These are phyloP conservation scores for Drepana falcataria DNA, from an alignment of 2,888 invertebrate genomes.

Conservation along the genomic window DNA sequence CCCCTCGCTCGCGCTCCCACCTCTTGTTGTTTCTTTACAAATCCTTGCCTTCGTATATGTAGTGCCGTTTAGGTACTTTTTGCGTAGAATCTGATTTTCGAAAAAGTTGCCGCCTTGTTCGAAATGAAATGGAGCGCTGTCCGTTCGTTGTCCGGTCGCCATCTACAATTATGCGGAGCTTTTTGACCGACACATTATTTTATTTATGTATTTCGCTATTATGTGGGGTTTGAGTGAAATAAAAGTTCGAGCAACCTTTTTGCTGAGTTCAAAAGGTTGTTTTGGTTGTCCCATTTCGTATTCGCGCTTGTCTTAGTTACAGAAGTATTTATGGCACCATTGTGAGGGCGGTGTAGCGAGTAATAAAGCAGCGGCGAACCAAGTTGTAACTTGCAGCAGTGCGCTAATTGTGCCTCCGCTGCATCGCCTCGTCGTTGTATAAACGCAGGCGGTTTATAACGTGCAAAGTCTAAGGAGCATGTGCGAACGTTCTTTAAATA, in stretches of 20 bases:
- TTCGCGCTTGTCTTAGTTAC: constrained; percentile 26
- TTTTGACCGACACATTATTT: constrained; percentile 17
- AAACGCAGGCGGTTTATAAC: constrained; percentile 28
- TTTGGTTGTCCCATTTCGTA: constrained; percentile 22
- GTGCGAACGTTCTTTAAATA: constrained; percentile 54
- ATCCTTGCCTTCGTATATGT: constrained; percentile 50
- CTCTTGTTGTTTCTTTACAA: constrained; percentile 61
- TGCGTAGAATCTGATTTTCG: constrained; percentile 48
- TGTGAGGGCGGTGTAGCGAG: constrained; percentile 22
- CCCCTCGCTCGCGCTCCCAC: constrained; percentile 32
- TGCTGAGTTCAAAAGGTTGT: constrained; percentile 13
- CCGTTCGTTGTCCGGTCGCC: constrained; percentile 21
- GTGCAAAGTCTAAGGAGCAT: constrained; percentile 37
- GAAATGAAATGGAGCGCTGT: constrained; percentile 37
- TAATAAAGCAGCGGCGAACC: constrained; percentile 14
- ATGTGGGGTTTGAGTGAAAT: constrained; percentile 17
- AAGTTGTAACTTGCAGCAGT: constrained; percentile 22
- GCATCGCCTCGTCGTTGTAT: constrained; percentile 15
- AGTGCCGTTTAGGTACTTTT: constrained; percentile 48
- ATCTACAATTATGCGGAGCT: constrained; percentile 19
- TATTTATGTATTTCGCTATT: constrained; percentile 11
- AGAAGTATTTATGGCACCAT: constrained; percentile 38
- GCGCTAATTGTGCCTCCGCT: constrained; percentile 34
- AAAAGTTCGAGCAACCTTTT: constrained; percentile 16
- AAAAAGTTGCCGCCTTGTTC: constrained; percentile 49